Base-by-base conservation (phyloP, 2,113 vertebrate species). In the Cynopterus brachyotis region DNA sequence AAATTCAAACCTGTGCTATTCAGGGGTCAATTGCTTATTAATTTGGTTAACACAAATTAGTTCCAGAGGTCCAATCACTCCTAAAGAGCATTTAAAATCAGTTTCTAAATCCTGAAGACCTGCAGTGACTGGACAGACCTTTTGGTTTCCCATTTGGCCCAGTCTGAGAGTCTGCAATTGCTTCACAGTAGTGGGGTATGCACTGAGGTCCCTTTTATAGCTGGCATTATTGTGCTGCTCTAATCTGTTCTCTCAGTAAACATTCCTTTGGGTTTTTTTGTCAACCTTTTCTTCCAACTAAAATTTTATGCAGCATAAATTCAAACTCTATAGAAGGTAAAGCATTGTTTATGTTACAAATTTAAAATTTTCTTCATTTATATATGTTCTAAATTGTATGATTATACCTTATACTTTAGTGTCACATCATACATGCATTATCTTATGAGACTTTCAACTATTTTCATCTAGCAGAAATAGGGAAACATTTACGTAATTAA, bases 371-470 rank as follows among this genome's bases (percentile, higher is more conserved):
- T 45, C 47, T 75, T 81, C 59, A 24, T 72, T 62, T 37, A 66
- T 40, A 50, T 32, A 55, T 42, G 60, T 45, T n/a, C 37, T 32
- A 76, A 67, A 75, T 64, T 26, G 5, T 9, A 17, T 53, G 32
- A 76, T 59, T 55, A 47, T 47, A 64, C 22, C 45, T 92, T 76
- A 66, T 40, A 87, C 9, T 70, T 69, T 60, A 70, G 19, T 42
- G 8, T 45, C 62, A 78, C 11, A 57, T 62, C 42, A 57, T 22
- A 50, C 19, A 60, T 55, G n/a, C 28, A 69, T 85, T 89, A 78
- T 53, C 42, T 53, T 50, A 79, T 40, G 32, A 91, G 20, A 78
- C 67, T 87, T 92, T 76, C 62, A 79, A 64, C 26, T 64, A 24
- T 40, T 82, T 78, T 64, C 89, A 75, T 32, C 26, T 7, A 76